Percentiles rank a stretch among this genome's conserved stretches.
These are phyloP conservation scores for Heliocidaris tuberculata DNA, from an alignment of 35 echinoderm and acorn worm species.

Conservation along the genomic window DNA sequence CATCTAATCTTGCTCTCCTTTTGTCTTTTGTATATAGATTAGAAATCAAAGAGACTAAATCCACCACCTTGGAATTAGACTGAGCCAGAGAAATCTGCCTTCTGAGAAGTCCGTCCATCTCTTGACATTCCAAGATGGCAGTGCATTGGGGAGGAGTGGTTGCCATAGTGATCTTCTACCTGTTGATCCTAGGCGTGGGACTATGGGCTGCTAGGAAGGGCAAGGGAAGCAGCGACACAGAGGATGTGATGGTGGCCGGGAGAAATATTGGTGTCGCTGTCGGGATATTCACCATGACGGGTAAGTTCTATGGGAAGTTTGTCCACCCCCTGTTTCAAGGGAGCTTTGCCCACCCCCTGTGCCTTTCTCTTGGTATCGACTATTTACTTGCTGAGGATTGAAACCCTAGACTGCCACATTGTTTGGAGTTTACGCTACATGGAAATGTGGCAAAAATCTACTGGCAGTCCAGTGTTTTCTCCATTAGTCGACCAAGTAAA, in stretches of 20 bases:
- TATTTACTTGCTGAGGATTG: no score
- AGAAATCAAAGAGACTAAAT: background rate
- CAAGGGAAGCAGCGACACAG: slow-evolving; percentile 78
- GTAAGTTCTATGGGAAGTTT: slow-evolving; percentile 33
- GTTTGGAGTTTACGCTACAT: no score
- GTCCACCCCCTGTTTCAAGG: background rate
- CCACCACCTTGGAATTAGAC: background rate
- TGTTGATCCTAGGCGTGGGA: slow-evolving; percentile 79
- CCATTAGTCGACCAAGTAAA: no score
- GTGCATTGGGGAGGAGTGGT: slow-evolving; percentile 88
- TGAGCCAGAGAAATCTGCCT: background rate
- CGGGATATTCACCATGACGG: slow-evolving; percentile 98
- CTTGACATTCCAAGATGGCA: slow-evolving; percentile 63
- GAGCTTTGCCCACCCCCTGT: background rate
- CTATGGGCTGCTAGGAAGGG: slow-evolving; percentile 92
- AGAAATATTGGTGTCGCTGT: slow-evolving; percentile 88
- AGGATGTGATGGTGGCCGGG: slow-evolving; percentile 93
- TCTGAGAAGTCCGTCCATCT: background rate
- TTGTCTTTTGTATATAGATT: background rate
- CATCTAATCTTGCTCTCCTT: background rate
- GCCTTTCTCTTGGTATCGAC: no score
- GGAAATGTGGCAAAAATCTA: no score
- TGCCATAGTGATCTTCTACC: slow-evolving; percentile 86
- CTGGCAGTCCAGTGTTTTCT: no score
- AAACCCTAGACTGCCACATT: no score